Percentiles rank a stretch among this genome's conserved stretches.
Evolutionary conservation across 2,113 vertebrate genomes (phyloP).

Genomic region (Cisticola juncidis): DNA sequence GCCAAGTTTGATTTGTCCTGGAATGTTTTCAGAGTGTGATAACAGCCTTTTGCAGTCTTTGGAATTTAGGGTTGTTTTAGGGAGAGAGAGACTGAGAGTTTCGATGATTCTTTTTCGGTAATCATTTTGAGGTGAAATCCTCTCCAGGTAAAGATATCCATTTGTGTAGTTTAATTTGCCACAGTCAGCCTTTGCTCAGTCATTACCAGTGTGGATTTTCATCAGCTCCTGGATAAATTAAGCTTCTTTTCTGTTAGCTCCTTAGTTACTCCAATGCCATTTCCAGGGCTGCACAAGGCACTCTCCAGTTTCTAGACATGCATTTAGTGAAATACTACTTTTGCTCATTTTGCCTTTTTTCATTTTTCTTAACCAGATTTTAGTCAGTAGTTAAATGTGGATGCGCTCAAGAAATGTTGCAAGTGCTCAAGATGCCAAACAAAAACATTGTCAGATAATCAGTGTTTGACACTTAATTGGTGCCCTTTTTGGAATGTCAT

Average conservation of each 20-base stretch:
- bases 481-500: not conserved
- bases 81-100: not conserved
- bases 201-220: not conserved
- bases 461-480: not conserved
- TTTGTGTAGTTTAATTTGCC: not conserved
- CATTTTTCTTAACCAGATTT: not conserved
- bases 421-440: not conserved
- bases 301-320: not conserved
- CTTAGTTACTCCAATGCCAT: not conserved
- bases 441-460: not conserved
- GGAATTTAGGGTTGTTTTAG: not conserved
- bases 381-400: not conserved
- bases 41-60: not conserved
- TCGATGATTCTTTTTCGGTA: not conserved
- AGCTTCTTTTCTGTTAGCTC: not conserved
- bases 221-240: not conserved
- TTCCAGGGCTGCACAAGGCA: not conserved
- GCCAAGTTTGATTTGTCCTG: not conserved
- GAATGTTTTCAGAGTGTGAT: not conserved
- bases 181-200: not conserved
- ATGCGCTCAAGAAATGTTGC: not conserved
- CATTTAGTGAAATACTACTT: not conserved
- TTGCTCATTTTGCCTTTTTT: not conserved
- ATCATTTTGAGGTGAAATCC: not conserved
- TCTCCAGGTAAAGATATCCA: not conserved